Base-by-base conservation (phyloP, 92 coral and sea anemone genomes). In the Bergia puertoricense region DNA sequence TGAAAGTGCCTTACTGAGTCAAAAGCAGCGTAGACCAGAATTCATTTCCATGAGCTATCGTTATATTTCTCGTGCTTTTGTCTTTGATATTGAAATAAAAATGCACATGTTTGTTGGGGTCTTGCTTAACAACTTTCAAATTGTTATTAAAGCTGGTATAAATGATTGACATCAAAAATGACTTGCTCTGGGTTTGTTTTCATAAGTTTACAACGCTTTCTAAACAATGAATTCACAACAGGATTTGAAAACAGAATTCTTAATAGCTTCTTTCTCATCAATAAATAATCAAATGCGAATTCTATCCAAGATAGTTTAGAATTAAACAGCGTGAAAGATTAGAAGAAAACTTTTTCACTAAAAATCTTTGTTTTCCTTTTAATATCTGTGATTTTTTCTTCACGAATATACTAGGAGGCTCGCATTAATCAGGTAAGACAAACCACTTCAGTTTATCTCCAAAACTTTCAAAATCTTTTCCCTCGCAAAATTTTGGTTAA, bases 271-370 rank as follows among this genome's bases (percentile, higher is more conserved):
- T 43, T 36, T 48, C n/a, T 71, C 41, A 84, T 69, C n/a, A 84
- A 84, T 84, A 69, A 84, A 72, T 69, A 79, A 84, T 84, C 46
- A 74, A 13, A 2, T 82, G 76, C 54, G 76, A 84, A 46, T 84
- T 84, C 4, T 73, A 50, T 84, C 43, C 74, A 1, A 59, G 41
- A 37, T 56, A 15, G 46, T 39, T 30, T 59, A 79, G 10, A 50
- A 30, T 59, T 65, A 41, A 57, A 59, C 71, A 59, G 72, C 73
- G 15, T 56, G 85, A 57, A 37, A 59, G n/a, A 54, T 56, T 81
- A 59, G 23, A 38, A 40, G 44, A 62, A 40, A 20, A 30, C 65
- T 48, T 79, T 46, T 77, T 76, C 50, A 36, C 41, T 37, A 14
- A 36, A 73, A 30, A 39, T 73, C 80, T 43, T 77, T 77, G 56